Base-by-base conservation (phyloP, 2,113 vertebrate genomes). In the Gasterosteus nipponicus region DNA sequence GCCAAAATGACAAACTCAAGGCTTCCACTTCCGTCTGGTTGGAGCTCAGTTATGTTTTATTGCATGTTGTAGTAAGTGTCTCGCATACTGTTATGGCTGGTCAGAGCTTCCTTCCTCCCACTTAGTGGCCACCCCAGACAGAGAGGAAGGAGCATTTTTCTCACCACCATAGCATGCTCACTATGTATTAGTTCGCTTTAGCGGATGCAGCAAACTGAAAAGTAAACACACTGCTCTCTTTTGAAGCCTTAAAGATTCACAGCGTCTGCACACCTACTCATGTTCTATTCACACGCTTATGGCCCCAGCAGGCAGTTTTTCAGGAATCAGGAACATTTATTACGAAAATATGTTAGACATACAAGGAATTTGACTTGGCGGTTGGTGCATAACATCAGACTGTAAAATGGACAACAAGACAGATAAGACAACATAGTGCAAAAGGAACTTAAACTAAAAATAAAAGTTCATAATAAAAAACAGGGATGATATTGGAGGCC, bases 141-240 rank as follows among this genome's bases (percentile, higher is more conserved):
- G 22, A 6, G 9, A 71, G 46, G 22, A 62, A 59, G 39, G 47
- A 39, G 41, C 58, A 49, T 72, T 61, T 15, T 12, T 16, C 58
- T 60, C 58, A 72, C 18, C 49, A 47, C 51, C 39, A 7, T 31
- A 29, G 44, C 38, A 10, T 33, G 29, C 61, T 39, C 61, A 14
- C 18, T 54, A 38, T 65, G 10, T 53, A 54, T 26, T 81, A 33
- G 63, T n/a, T 71, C 31, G 33, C n/a, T 60, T 83, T 72, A 33
- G 67, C 81, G 75, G 64, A 73, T 49, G 71, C 63, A 72, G 67
- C 58, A 60, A 71, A 49, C 47, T 71, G 51, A 54, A 75, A 73
- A 56, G 4, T 49, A 72, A 76, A 42, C 46, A 22, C 39, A n/a
- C 54, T 44, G 0, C 26, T 61, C 7, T 78, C 29, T 18, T 7